Evolutionary conservation across 2,888 invertebrate genomes (phyloP), one percentile per base, ranked within the genome.

Genomic region (Gryllus longicercus): DNA sequence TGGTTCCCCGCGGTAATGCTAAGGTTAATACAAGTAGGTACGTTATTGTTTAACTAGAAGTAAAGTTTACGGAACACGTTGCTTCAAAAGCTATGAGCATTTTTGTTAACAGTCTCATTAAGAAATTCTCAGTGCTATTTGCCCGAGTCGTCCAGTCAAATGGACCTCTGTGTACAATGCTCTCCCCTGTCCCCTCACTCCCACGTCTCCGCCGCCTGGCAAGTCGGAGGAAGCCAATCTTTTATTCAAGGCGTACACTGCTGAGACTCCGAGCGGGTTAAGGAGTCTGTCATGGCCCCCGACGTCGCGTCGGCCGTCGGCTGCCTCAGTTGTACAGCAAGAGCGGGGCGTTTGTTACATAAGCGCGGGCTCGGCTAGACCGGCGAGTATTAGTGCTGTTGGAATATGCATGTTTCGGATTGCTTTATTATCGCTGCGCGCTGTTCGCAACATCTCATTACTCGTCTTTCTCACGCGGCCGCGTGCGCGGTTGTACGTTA

Each of bases 191-290:
- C 21, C 21, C 21, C 21, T 21, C 3, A 2, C 25, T 38, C 25
- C 25, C 2, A 5, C 25, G 25, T 38, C 25, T 38, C 25, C 25
- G 25, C 3, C 25, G 25, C 25, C 25, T 38, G 25, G 25, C 25
- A 38, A 38, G 25, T 38, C 25, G 25, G 63, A 63, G 63, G 18
- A 18, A 63, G 63, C 14, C 25, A 63, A 63, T 63, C 63, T 63
- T 63, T 63, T 63, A 63, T 63, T 63, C 63, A 63, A 63, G 63
- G 63, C 63, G 63, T 16, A 63, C 63, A 63, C 63, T 63, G 63
- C 4, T 18, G 63, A 63, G 18, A 63, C 63, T 63, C 14, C 16
- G 63, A 63, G 63, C 18, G 63, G 63, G 14, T 63, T 63, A 63
- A 63, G 63, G 63, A 63, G 14, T 16, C 63, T 63, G 63, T 63